Base-by-base conservation (phyloP, 2,888 invertebrate genomes). In the Drosophila vallismaia region DNA sequence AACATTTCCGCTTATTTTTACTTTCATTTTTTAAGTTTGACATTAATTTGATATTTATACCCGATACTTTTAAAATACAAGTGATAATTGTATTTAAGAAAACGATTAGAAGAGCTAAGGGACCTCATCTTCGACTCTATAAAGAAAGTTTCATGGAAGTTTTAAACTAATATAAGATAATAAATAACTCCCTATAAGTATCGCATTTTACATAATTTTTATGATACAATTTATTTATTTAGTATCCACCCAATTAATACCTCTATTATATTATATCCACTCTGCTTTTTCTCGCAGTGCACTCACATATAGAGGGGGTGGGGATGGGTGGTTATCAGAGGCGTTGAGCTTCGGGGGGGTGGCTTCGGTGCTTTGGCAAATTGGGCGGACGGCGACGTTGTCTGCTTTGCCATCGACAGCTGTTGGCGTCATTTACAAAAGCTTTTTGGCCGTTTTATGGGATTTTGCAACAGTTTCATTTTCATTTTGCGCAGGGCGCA, bases 361-460 rank as follows among this genome's bases (percentile, higher is more conserved):
- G 44, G 40, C 40, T 42, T 19, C 19, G 54, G 28, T 52, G 54
- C 14, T 58, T 68, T 74, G 74, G 74, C 70, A 74, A 74, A 74
- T 74, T 74, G 76, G 74, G 76, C 67, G 72, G 67, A 67, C 72
- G 54, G 33, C 63, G 62, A 56, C 75, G 62, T 77, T 80, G 85
- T 86, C 87, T 81, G 69, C 63, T 78, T 76, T 62, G 71, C 74
- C 77, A 87, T 81, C 85, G 88, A 85, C 83, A 83, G 82, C 83
- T 83, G 83, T 87, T 83, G 88, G 83, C 87, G 86, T 87, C 83
- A 87, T 83, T 83, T 83, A 87, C 83, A 83, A 87, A 82, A 85
- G 88, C 87, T 87, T 82, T 86, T 83, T 87, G 87, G 83, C 86
- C 83, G 86, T 87, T 83, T 83, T 83, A 83, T 83, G 86, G 83